Conservation (phyloP, 2,797 vertebrate genomes). For the Lindbergichthys nudifrons region DNA sequence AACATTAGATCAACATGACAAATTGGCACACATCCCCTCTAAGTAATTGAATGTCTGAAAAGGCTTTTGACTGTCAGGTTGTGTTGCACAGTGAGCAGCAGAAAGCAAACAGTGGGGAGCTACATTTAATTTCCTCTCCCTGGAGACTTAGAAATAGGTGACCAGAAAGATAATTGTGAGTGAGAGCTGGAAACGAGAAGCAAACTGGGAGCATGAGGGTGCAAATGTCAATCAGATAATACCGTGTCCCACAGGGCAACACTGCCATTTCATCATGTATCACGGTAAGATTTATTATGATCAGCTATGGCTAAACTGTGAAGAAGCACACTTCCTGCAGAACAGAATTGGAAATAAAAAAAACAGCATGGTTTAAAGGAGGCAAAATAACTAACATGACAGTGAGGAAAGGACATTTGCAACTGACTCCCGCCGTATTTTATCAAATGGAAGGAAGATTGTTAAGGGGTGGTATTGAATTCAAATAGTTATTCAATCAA, state of each 20-base stretch:
- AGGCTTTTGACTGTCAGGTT: conserved; percentile 1
- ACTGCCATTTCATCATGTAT: conserved; percentile 49
- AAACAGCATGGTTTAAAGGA: not conserved
- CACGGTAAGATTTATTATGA: conserved; percentile 36
- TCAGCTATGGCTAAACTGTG: conserved; percentile 23
- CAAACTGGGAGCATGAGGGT: conserved; percentile 46
- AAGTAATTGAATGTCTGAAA: conserved; percentile 2
- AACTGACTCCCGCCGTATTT: conserved; percentile 61
- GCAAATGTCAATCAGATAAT: conserved; percentile 60
- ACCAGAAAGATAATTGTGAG: conserved; percentile 54
- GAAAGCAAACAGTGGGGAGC: not conserved
- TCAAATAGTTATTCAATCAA: conserved; percentile 71
- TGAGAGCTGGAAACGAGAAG: conserved; percentile 49
- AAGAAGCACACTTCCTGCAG: conserved; percentile 5
- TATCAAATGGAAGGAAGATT: conserved; percentile 47
- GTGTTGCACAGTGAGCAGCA: conserved; percentile 3
- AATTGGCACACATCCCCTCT: not conserved
- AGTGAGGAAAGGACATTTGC: conserved; percentile 49
- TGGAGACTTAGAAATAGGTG: conserved; percentile 43
- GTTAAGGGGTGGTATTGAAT: conserved; percentile 56
- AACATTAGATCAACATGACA: not conserved
- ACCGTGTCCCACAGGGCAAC: conserved; percentile 27
- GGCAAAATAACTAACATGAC: conserved; percentile 26
- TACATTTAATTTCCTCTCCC: conserved; percentile 47
- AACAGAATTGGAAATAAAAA: not conserved